These are phyloP conservation scores for Mustela nigripes DNA, from an alignment of 2,113 vertebrate genomes.

Conservation along the genomic window DNA sequence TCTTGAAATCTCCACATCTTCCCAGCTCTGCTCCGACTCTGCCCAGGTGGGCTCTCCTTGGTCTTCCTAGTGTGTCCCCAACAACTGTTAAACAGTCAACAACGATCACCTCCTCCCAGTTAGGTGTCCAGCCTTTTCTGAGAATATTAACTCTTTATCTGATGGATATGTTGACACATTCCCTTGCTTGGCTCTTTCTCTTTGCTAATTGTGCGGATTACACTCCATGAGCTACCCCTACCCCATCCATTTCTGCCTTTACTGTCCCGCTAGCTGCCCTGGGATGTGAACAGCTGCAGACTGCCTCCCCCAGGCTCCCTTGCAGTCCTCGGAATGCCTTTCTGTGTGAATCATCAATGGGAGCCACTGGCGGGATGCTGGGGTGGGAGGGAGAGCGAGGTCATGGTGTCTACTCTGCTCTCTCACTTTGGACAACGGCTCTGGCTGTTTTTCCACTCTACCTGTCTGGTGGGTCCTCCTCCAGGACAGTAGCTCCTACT, in stretches of 20 bases:
- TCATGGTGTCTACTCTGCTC: neutral
- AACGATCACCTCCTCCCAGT: neutral
- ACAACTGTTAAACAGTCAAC: neutral
- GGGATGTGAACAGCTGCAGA: neutral
- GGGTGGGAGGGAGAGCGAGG: fast-evolving
- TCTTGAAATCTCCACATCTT: neutral
- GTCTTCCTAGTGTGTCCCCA: neutral
- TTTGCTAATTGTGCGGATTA: neutral
- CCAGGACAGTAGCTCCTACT: neutral
- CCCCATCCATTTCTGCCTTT: neutral
- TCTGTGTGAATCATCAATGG: neutral
- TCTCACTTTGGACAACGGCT: neutral
- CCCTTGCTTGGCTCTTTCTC: neutral
- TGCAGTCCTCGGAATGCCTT: neutral
- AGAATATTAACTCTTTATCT: neutral
- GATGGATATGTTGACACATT: neutral
- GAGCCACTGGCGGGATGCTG: neutral
- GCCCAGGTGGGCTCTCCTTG: neutral
- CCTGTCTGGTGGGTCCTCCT: neutral
- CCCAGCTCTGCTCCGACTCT: neutral
- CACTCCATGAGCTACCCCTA: no score
- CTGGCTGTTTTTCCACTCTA: neutral
- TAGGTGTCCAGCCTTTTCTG: neutral
- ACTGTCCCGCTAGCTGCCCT: neutral
- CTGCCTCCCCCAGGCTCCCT: neutral